Conservation (phyloP, 2,797 vertebrate genomes). For the Labroides dimidiatus region DNA sequence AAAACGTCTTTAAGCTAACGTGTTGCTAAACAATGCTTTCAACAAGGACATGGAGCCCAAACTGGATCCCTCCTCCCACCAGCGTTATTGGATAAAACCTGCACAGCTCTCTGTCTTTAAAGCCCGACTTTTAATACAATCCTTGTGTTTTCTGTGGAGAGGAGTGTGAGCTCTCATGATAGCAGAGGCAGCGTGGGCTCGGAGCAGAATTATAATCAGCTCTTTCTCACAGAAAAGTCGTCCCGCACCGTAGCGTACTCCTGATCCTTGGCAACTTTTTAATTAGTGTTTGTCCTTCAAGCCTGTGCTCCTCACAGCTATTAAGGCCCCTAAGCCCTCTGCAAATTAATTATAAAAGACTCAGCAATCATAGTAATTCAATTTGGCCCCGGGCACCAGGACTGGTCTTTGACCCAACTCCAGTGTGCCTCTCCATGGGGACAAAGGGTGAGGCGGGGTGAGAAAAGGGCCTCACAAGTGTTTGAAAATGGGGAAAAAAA, state of each 20-base stretch:
- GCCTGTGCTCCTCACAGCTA: conserved; percentile 85
- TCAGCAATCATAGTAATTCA: conserved; percentile 90
- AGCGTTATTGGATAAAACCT: conserved; percentile 26
- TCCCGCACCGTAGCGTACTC: conserved; percentile 74
- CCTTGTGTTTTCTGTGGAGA: conserved; percentile 32
- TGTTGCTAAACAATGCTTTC: conserved; percentile 28
- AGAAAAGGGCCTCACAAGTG: conserved; percentile 31
- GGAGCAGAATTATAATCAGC: conserved; percentile 83
- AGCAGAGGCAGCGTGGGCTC: conserved; percentile 66
- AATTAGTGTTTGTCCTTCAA: conserved; percentile 94
- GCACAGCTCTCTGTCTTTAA: conserved; percentile 21
- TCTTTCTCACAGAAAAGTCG: conserved; percentile 80
- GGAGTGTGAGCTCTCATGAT: conserved; percentile 48
- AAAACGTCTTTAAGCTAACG: conserved; percentile 21
- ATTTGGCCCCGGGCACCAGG: conserved; percentile 84
- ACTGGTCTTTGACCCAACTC: conserved; percentile 83
- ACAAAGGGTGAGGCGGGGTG: conserved; percentile 29
- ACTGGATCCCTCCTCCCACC: conserved; percentile 19
- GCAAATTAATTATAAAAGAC: conserved; percentile 93
- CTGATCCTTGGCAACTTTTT: conserved; percentile 87
- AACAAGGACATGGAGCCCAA: conserved; percentile 15
- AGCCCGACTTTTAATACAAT: conserved; percentile 38
- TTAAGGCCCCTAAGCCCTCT: conserved; percentile 86
- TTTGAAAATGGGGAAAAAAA: conserved; percentile 31
- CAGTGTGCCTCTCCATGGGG: conserved; percentile 37